Evolutionary conservation across 2,797 vertebrate species (phyloP), one percentile per base, ranked within the genome.

Genomic region (Anguilla anguilla): DNA sequence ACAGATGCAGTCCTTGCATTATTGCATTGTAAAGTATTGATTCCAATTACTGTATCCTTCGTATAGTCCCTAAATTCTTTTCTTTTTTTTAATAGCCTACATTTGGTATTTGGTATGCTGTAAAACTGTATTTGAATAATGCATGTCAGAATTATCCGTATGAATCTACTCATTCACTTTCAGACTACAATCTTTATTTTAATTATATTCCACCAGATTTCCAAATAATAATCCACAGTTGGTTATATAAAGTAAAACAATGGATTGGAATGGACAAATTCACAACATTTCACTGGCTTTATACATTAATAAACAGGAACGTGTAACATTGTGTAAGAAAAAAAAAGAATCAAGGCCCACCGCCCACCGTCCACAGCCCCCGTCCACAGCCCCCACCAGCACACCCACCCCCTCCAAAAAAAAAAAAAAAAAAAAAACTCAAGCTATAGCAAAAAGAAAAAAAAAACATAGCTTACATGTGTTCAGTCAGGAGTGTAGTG

Each of bases 21-120:
- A n/a, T 81, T 49, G 25, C 77, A 77, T 77, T 77, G 74, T 5
- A 77, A 43, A 51, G 74, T 77, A 19, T 77, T 81, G 77, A 39
- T 49, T 79, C 11, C 35, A 13, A 13, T 19, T 77, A 7, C 13
- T 39, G 10, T 43, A 7, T 28, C 28, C 5, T 17, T 13, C 67
- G 4, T 6, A 7, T 28, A 9, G n/a, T 2, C 6, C 61, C 11
- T 64, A 6, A n/a, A 64, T 25, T 64, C 35, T 6, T 17, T 43
- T 2, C 2, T 11, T 81, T 3, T 49, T n/a, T 49, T 49, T n/a
- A 22, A 17, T 2, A 6, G 51, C 10, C 25, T 69, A 1, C 25
- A n/a, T 35, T 72, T 72, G 9, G 69, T 72, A 11, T 10, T 72
- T 72, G 69, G 11, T 9, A 10, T 72, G 67, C 6, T 72, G 3